A percentile compares a stretch with the other conserved stretches of the same genome.
Evolutionary conservation across 2,797 vertebrate genomes (phyloP).

Genomic region (Urosaurus nigricauda): DNA sequence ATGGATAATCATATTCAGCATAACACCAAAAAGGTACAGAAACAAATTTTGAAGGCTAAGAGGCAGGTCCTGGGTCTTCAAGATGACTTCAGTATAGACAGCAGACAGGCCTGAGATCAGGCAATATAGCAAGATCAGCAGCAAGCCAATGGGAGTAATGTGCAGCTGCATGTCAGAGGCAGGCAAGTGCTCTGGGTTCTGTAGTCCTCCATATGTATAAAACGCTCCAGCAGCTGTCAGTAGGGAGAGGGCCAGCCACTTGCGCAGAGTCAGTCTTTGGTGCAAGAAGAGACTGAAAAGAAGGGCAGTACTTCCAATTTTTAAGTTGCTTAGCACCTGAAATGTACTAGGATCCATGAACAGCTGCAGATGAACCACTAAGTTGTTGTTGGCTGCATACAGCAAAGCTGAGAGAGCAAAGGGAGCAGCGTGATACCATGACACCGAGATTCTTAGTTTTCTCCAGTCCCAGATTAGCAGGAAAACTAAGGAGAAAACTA

Average conservation of each 20-base stretch:
- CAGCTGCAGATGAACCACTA: constrained; percentile 93
- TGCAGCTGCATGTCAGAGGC: constrained; percentile 72
- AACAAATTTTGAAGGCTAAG: constrained; percentile 93
- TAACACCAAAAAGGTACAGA: constrained; percentile 91
- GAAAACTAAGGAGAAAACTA: constrained; percentile 83
- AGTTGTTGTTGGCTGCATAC: constrained; percentile 94
- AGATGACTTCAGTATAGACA: constrained; percentile 89
- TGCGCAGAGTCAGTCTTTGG: constrained; percentile 79
- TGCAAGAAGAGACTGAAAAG: constrained; percentile 88
- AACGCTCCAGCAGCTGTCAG: constrained; percentile 85
- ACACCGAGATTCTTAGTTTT: constrained; percentile 6
- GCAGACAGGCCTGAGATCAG: constrained; percentile 90
- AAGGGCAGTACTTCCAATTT: constrained; percentile 90
- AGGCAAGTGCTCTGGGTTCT: constrained; percentile 37
- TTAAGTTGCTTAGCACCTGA: constrained; percentile 94
- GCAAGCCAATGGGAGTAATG: constrained; percentile 85
- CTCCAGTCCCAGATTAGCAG: constrained; percentile 72
- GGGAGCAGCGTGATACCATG: constrained; percentile 77
- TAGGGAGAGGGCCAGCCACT: constrained; percentile 87
- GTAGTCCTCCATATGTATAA: constrained; percentile 88
- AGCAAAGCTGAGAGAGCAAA: constrained; percentile 90
- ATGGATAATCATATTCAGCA: constrained; percentile 83
- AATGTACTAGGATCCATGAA: constrained; percentile 97
- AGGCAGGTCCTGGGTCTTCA: constrained; percentile 90
- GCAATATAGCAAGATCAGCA: constrained; percentile 88